A percentile compares a stretch with the other conserved stretches of the same genome.
These are phyloP conservation scores for Gallirallus australis DNA, from an alignment of 2,797 vertebrate genomes.

Conservation along the genomic window DNA sequence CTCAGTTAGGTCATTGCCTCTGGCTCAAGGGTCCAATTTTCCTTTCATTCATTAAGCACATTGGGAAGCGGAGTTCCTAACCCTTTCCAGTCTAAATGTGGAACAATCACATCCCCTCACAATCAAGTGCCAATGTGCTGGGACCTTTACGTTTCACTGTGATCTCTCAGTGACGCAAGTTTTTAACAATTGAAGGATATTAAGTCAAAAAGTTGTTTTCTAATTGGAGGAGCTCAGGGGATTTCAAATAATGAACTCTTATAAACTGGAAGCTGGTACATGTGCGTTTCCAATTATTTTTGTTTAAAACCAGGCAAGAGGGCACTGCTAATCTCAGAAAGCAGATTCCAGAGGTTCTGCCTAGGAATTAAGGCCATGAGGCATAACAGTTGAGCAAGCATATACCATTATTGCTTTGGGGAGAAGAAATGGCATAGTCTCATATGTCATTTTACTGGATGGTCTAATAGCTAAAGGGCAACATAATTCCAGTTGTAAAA, in stretches of 20 bases:
- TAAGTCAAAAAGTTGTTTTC: slow-evolving; percentile 88
- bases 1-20: slow-evolving; percentile 88
- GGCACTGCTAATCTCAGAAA: slow-evolving; percentile 79
- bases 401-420: slow-evolving; percentile 21
- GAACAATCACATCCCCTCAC: slow-evolving; percentile 91
- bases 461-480: slow-evolving; percentile 32
- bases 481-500: neutral
- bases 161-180: slow-evolving; percentile 90
- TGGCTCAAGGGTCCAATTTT: slow-evolving; percentile 89
- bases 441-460: slow-evolving; percentile 33
- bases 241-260: slow-evolving; percentile 81
- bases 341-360: slow-evolving; percentile 76
- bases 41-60: slow-evolving; percentile 92
- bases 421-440: slow-evolving; percentile 34
- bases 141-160: slow-evolving; percentile 81
- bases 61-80: slow-evolving; percentile 95
- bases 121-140: slow-evolving; percentile 84
- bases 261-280: slow-evolving; percentile 83
- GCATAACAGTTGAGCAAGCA: slow-evolving; percentile 22
- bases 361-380: slow-evolving; percentile 57
- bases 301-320: slow-evolving; percentile 78
- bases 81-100: slow-evolving; percentile 91
- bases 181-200: slow-evolving; percentile 99
- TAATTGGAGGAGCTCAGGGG: slow-evolving; percentile 84
- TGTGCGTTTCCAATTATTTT: slow-evolving; percentile 84